These are phyloP conservation scores for Colletes collaris DNA, from an alignment of 2,888 invertebrate genomes.

Conservation along the genomic window DNA sequence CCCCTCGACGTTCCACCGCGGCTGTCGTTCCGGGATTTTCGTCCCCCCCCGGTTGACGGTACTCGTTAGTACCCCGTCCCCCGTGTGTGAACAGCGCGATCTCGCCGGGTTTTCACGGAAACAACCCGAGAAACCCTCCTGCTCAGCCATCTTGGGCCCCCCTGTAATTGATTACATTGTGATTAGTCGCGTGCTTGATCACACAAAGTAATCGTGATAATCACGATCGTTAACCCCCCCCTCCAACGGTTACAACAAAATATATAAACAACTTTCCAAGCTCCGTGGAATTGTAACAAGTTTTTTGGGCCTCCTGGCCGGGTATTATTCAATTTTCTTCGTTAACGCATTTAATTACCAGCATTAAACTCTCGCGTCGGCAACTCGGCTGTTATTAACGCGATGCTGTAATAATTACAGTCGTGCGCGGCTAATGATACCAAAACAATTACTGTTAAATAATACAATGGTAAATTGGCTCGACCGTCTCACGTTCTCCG, in stretches of 20 bases:
- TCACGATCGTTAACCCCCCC: too few species aligned
- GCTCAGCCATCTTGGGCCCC: too few species aligned
- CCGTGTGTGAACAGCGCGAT: background rate
- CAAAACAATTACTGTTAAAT: conserved; percentile 38
- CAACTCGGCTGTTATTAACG: conserved; percentile 44
- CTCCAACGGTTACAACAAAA: too few species aligned
- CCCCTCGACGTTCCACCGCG: background rate
- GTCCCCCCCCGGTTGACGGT: conserved; percentile 31
- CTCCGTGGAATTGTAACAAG: too few species aligned
- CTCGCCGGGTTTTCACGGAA: background rate
- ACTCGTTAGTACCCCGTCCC: conserved; percentile 28
- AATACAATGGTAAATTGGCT: conserved; percentile 13
- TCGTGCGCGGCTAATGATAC: conserved; percentile 26
- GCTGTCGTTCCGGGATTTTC: conserved; percentile 6
- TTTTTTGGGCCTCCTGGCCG: background rate
- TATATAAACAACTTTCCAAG: too few species aligned
- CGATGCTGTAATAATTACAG: conserved; percentile 41
- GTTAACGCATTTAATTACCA: conserved; percentile 47
- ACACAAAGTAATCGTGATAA: too few species aligned
- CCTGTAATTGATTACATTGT: too few species aligned
- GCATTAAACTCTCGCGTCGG: conserved; percentile 38
- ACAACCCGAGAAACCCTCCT: background rate
- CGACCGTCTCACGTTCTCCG: conserved; percentile 5
- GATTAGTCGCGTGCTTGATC: too few species aligned
- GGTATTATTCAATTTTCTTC: conserved; percentile 41